Evolutionary conservation across 1,140 invertebrate genomes (phyloP), one percentile per base, ranked within the genome.

Genomic region (Drosophila orena): DNA sequence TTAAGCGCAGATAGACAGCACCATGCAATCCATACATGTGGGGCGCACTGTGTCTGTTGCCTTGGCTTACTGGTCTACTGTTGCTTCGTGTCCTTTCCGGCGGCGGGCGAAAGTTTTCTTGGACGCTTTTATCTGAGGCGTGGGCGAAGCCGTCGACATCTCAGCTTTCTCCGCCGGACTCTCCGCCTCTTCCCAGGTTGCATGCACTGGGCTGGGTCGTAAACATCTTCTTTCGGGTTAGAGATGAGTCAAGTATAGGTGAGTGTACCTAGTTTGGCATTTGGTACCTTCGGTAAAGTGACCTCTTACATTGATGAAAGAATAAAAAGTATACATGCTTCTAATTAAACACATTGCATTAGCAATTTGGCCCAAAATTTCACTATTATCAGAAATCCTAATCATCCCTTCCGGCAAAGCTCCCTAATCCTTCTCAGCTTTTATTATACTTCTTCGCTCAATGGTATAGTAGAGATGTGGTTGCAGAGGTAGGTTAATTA

Each of bases 31-130:
- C 64, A 50, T 58, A 44, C 64, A 56, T 70, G 73, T 58, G 46
- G 12, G 46, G 12, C 72, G 42, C 20, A 37, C 42, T 47, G 35
- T 47, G 42, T 57, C 37, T 44, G 47, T 77, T 59, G 74, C 52
- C 56, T 68, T 66, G 55, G 61, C 44, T 78, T 77, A 61, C 75
- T 89, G 83, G 70, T 54, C 71, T 79, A 77, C 84, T 88, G 83
- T 88, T 86, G 81, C 84, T 79, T 79, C 56, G 44, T 35, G 15
- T 52, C 46, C 54, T 34, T 75, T 43, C 44, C 40, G 59, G 57
- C 42, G 27, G 58, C 58, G 44, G 55, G 70, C 22, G 65, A 68
- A 66, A 88, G 59, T 59, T 77, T 84, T 59, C 59, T 49, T 44
- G 50, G 46, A 68, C 57, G 60, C 58, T 56, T 58, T 70, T 54